Evolutionary conservation across 2,113 vertebrate species (phyloP), one percentile per base, ranked within the genome.

Genomic region (Sarotherodon lohbergeri): DNA sequence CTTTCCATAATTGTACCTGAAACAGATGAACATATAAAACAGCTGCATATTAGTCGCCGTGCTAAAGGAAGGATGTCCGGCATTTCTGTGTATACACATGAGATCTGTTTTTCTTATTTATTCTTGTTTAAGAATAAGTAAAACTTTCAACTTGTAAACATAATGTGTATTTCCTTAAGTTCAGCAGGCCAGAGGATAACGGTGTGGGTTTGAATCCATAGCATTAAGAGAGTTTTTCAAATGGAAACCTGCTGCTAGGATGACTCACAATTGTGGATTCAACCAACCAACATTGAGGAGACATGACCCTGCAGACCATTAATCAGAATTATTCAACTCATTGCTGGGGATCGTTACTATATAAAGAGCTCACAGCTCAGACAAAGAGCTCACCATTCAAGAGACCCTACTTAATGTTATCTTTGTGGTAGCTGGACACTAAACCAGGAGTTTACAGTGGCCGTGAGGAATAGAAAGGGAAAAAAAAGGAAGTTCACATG

Each of bases 1-100:
- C 93, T 98, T 99, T 80, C 97, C 99, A 93, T 98, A 98, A 80
- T 93, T 98, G 93, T 98, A 93, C 78, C 99, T 99, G 91, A 19
- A 95, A 71, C 27, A 82, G 16, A 79, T 6, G 1, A 81, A 22
- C 5, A 80, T 1, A 76, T 1, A 14, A 34, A 81, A 11, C 10
- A 57, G 5, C 22, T 46, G 7, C 10, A 39, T 46, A 17, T 36
- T 55, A 39, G 27, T 78, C 43, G 3, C 10, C 17, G 16, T 19
- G 9, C 71, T 76, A 7, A 12, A 76, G 59, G 17, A 66, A 46
- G 39, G 3, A 73, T 27, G 22, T 29, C 71, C 24, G 11, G 29
- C 24, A 50, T 46, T 73, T 48, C 41, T 48, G 71, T 48, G 9
- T 48, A 48, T 2, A 19, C 24, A 76, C 41, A 48, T 6, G 12